Evolutionary conservation across 2,113 vertebrate species (phyloP), one percentile per base, ranked within the genome.

Genomic region (Eolophus roseicapilla): DNA sequence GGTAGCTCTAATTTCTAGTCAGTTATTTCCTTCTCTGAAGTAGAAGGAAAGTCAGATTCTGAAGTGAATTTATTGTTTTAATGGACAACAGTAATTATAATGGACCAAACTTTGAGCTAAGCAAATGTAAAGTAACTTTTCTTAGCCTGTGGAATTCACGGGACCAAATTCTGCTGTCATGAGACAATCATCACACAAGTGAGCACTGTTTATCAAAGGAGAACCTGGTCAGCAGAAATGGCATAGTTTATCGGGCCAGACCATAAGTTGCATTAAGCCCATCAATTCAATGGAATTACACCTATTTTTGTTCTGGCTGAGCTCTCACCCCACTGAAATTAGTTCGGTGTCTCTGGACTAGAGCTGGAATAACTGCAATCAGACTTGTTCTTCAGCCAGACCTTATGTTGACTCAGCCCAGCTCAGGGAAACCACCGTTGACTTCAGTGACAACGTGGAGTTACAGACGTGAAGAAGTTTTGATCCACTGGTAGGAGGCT

Each of bases 341-440:
- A 79, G 43, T 60, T 93, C 33, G 57, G 11, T 29, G 59, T 82
- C 77, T 87, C 83, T 65, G 77, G 67, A 79, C 46, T 44, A 39
- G 62, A 64, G 86, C 92, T 88, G 86, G 60, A 70, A 29, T 74
- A 86, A 79, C 79, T 46, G 39, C 44, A 60, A 78, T 47, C 53
- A 88, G 68, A 88, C 47, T 86, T 90, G 74, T 35, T 79, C 57
- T 76, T 94, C 31, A 2, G 19, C 24, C 69, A 92, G 69, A 39
- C 50, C 52, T 1, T 69, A 13, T 52, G 62, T 69, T 91, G 83
- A 13, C 62, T 94, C 88, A 87, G 77, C 83, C 69, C 91, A 82
- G 86, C 93, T 94, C 95, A 97, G 95, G 93, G 83, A 94, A 95
- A 33, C 37, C 44, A 82, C 41, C 69, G 13, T 1, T 95, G 83